Evolutionary conservation across 2,888 invertebrate species (phyloP).

Genomic region (Nymphalis urticae): DNA sequence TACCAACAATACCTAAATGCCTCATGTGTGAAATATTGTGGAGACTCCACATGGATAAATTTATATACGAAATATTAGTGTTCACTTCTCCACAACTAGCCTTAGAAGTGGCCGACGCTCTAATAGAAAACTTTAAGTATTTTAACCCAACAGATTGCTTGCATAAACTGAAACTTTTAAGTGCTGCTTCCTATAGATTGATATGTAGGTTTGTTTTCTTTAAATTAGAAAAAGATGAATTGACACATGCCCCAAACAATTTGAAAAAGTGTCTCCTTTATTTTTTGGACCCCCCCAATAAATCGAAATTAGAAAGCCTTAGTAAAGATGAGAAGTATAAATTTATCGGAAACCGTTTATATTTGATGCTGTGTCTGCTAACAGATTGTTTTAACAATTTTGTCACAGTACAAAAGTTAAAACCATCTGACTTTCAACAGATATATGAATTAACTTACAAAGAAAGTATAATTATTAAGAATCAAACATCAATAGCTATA

Average conservation of each 20-base stretch:
- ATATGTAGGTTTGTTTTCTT: conserved; percentile 62
- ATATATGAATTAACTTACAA: conserved; percentile 59
- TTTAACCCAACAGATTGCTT: conserved; percentile 57
- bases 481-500: conserved; percentile 43
- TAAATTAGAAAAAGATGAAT: conserved; percentile 46
- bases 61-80: conserved; percentile 62
- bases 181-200: conserved; percentile 57
- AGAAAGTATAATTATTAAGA: conserved; percentile 45
- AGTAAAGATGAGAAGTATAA: conserved; percentile 57
- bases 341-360: conserved; percentile 58
- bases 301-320: conserved; percentile 51
- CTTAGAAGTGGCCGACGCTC: conserved; percentile 59
- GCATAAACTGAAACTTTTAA: conserved; percentile 52
- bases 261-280: conserved; percentile 61
- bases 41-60: conserved; percentile 61
- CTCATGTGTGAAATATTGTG: conserved; percentile 70
- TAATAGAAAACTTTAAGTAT: conserved; percentile 64
- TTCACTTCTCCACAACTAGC: conserved; percentile 59
- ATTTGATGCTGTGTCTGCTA: conserved; percentile 49
- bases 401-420: conserved; percentile 44
- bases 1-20: conserved; percentile 63
- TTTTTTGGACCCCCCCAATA: conserved; percentile 62
- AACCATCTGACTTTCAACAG: conserved; percentile 45
- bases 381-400: conserved; percentile 32
- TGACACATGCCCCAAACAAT: conserved; percentile 48